A percentile compares a stretch with the other conserved stretches of the same genome.
Conservation (phyloP, 2,113 vertebrate species). For the Bungarus multicinctus region DNA sequence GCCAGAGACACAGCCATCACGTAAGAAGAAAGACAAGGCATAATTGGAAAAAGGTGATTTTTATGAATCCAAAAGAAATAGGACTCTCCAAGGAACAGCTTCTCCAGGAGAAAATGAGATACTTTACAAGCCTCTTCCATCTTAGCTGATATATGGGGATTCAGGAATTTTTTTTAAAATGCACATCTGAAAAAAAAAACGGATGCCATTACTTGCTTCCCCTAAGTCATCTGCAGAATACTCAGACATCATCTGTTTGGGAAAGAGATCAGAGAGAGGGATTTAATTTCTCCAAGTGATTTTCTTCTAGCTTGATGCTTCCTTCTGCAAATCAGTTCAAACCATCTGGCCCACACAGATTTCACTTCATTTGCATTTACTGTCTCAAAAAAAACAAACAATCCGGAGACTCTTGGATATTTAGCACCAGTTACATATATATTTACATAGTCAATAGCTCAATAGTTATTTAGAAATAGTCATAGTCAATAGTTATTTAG, state of each 20-base stretch:
- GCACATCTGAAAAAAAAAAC: not conserved
- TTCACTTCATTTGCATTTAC: conserved; percentile 29
- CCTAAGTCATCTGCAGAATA: not conserved
- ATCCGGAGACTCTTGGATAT: conserved; percentile 5
- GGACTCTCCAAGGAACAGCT: not conserved
- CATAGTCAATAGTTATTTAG: not conserved
- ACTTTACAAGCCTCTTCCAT: not conserved
- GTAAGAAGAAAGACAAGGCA: conserved; percentile 10
- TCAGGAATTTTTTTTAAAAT: not conserved
- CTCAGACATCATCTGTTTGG: not conserved
- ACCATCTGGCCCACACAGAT: conserved; percentile 30
- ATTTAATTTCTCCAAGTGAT: conserved; percentile 35
- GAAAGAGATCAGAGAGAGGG: not conserved
- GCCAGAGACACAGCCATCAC: not conserved
- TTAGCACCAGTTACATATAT: not conserved
- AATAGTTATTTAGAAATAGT: too few relatives aligned
- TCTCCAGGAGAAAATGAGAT: conserved; percentile 1
- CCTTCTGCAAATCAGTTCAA: conserved; percentile 34
- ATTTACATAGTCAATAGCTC: not conserved
- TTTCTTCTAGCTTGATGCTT: conserved; percentile 28
- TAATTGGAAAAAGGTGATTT: conserved; percentile 14
- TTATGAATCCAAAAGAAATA: not conserved
- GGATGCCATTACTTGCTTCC: not conserved
- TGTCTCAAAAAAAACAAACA: not conserved
- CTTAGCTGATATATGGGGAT: not conserved